phyloP scores from a whole-genome alignment of 2,113 vertebrate species.

The Zingel zingel region DNA sequence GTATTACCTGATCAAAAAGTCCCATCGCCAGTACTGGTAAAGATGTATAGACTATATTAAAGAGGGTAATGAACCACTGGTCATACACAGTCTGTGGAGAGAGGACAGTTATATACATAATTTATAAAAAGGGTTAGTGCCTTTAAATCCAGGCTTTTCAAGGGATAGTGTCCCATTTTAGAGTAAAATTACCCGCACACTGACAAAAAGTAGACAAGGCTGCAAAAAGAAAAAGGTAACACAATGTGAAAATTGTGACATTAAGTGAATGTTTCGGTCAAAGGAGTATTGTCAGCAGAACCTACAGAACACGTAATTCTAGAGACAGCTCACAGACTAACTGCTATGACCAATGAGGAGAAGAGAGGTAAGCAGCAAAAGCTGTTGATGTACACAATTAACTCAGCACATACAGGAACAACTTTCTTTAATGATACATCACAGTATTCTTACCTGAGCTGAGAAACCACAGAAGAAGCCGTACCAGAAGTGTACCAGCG shows the following conservation, averaged over 20 bases:
- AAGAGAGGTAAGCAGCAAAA: background rate
- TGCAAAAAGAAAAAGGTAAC: background rate
- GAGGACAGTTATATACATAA: constrained; percentile 11
- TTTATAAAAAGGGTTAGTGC: background rate
- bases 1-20: constrained; percentile 90
- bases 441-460: constrained; percentile 79
- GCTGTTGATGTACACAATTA: background rate
- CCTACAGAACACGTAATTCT: background rate
- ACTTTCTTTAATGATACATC: too few species aligned
- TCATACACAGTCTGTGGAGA: constrained; percentile 89
- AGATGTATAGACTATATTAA: constrained; percentile 89
- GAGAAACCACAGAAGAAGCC: constrained; percentile 91
- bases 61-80: constrained; percentile 91
- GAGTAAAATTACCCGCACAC: background rate
- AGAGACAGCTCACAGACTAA: background rate
- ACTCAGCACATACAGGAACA: background rate
- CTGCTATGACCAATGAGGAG: background rate
- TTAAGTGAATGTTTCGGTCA: background rate
- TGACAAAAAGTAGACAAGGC: background rate
- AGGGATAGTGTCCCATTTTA: background rate
- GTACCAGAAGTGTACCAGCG: constrained; percentile 89
- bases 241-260: background rate
- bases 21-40: constrained; percentile 89
- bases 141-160: background rate
- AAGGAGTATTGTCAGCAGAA: background rate